phyloP scores from a whole-genome alignment of 2,888 invertebrate species.

The Smittia aterrima region DNA sequence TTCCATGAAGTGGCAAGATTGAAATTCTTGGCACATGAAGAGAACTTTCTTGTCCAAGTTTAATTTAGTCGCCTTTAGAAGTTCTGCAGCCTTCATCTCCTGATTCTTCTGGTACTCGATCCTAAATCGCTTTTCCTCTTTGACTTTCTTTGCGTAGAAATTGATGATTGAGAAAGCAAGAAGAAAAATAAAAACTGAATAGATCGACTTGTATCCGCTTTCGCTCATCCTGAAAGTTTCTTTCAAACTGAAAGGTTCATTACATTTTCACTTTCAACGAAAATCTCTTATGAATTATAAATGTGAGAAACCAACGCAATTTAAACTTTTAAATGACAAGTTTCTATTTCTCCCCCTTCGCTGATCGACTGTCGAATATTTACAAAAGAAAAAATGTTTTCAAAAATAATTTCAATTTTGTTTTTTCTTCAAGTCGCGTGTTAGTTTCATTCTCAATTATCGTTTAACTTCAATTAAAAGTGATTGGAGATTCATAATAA shows the following conservation, averaged over 20 bases:
- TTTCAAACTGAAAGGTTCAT: neutral
- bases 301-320: neutral
- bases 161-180: slow-evolving; percentile 4
- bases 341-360: neutral
- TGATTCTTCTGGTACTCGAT: neutral
- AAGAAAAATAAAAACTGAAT: slow-evolving; percentile 5
- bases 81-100: neutral
- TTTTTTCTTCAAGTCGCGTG: neutral
- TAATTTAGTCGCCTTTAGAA: neutral
- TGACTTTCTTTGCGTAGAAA: neutral
- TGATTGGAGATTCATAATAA: neutral
- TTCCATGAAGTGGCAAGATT: too few species aligned
- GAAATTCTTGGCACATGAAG: too few species aligned
- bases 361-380: neutral
- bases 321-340: neutral
- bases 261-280: neutral
- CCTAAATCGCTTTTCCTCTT: neutral
- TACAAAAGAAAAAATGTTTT: neutral
- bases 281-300: neutral
- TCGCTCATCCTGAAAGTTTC: neutral
- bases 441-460: neutral
- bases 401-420: too few species aligned
- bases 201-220: neutral
- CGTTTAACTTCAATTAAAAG: neutral
- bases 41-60: too few species aligned